Percentiles rank a stretch among this genome's conserved stretches.
These are phyloP conservation scores for Dendronephthya gigantea DNA, from an alignment of 64 coral and sea anemone genomes.

Conservation along the genomic window DNA sequence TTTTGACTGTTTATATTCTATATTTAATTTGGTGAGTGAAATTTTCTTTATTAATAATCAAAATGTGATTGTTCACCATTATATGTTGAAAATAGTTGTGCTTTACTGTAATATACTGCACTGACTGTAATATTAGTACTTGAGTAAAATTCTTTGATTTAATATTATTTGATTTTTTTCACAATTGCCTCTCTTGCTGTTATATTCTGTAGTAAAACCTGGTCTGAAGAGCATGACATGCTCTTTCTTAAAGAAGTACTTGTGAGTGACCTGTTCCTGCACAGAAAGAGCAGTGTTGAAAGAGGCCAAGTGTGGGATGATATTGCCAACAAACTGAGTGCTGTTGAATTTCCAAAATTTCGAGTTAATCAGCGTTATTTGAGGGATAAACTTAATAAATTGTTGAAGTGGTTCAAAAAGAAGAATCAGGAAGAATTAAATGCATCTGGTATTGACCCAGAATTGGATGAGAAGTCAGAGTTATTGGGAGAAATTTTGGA, in stretches of 20 bases:
- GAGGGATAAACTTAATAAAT: not conserved
- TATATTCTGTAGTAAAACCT: not conserved
- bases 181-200: not conserved
- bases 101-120: not conserved
- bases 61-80: too few relatives aligned
- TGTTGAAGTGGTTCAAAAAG: not conserved
- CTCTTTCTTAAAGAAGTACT: slow-evolving; percentile 5
- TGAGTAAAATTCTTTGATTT: not conserved
- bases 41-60: too few relatives aligned
- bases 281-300: slow-evolving; percentile 8
- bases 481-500: not conserved
- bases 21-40: too few relatives aligned
- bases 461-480: not conserved
- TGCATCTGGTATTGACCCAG: not conserved
- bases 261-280: slow-evolving; percentile 4
- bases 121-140: not conserved
- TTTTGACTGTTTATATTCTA: too few relatives aligned
- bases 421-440: not conserved
- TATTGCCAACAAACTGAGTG: slow-evolving; percentile 15
- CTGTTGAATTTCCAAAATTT: slow-evolving; percentile 15
- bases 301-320: slow-evolving; percentile 23
- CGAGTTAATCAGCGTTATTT: slow-evolving; percentile 9
- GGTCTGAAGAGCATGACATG: slow-evolving; percentile 8
- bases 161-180: not conserved
- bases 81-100: too few relatives aligned